Evolutionary conservation across 2,797 vertebrate genomes (phyloP).

Genomic region (Otolemur crassicaudatus): DNA sequence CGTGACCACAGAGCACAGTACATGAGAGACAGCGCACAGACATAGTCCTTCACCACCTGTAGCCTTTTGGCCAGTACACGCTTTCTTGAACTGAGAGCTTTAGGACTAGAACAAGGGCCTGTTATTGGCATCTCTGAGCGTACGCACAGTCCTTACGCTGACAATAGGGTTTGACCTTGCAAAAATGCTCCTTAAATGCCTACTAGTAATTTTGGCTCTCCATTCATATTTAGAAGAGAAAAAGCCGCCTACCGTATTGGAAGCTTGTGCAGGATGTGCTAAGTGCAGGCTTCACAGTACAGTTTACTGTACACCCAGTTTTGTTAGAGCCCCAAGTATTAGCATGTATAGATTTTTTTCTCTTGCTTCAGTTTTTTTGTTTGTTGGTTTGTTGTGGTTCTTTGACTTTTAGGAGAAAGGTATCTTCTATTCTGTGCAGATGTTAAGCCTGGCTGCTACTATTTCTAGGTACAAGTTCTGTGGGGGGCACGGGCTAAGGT

Average conservation of each 20-base stretch:
- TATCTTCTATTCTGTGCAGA: background rate
- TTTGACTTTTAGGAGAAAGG: background rate
- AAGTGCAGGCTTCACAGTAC: background rate
- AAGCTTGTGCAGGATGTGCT: background rate
- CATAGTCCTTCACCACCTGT: background rate
- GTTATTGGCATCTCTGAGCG: background rate
- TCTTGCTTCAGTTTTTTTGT: background rate
- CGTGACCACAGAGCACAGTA: background rate
- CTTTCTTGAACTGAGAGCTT: background rate
- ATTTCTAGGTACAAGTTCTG: background rate
- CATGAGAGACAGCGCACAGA: rapidly evolving
- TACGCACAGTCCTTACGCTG: background rate
- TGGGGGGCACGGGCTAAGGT: background rate
- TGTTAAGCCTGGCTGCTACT: background rate
- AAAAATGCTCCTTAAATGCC: background rate
- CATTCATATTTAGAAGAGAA: background rate
- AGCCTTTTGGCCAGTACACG: background rate
- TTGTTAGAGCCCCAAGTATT: background rate
- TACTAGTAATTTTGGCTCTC: background rate
- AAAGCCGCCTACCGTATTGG: background rate
- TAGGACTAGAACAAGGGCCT: background rate
- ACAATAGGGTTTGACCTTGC: background rate
- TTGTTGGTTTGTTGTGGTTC: background rate
- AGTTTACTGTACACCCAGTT: background rate
- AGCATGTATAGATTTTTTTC: background rate